Evolutionary conservation across 1,140 invertebrate species (phyloP).

Genomic region (Odontomachus brunneus): DNA sequence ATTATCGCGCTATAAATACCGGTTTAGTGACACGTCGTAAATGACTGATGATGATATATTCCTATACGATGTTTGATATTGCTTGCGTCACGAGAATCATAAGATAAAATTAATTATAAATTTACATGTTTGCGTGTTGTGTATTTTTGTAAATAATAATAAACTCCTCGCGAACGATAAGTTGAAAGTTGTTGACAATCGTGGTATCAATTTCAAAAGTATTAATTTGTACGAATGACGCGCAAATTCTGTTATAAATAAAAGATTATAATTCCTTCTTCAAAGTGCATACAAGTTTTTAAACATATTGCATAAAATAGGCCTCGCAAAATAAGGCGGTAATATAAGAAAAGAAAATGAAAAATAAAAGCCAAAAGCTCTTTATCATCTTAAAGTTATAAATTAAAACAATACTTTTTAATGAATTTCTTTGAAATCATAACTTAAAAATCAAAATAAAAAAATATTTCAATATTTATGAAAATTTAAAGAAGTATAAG

Average conservation of each 20-base stretch:
- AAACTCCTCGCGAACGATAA: background rate
- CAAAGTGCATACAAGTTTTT: too few relatives aligned
- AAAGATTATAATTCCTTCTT: too few relatives aligned
- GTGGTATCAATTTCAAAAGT: slow-evolving; percentile 2
- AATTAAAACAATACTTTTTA: too few relatives aligned
- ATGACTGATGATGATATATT: slow-evolving; percentile 4
- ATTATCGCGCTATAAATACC: background rate
- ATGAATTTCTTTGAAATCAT: too few relatives aligned
- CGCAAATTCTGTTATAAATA: background rate
- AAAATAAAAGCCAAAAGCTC: too few relatives aligned
- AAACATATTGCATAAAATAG: too few relatives aligned
- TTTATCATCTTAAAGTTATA: too few relatives aligned
- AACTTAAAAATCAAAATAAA: too few relatives aligned
- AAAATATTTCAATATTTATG: too few relatives aligned
- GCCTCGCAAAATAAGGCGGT: too few relatives aligned
- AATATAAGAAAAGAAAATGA: too few relatives aligned
- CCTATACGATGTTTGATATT: slow-evolving; percentile 38
- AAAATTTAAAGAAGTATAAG: too few relatives aligned
- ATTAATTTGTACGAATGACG: background rate
- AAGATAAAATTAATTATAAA: slow-evolving; percentile 49
- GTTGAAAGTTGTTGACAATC: slow-evolving; percentile 10
- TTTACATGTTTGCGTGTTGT: slow-evolving; percentile 5
- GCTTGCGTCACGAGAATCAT: slow-evolving; percentile 36
- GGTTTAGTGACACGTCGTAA: slow-evolving; percentile 12
- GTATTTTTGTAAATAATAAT: slow-evolving; percentile 4